Evolutionary conservation across 2,888 invertebrate genomes (phyloP).

Genomic region (Eupithecia subfuscata): DNA sequence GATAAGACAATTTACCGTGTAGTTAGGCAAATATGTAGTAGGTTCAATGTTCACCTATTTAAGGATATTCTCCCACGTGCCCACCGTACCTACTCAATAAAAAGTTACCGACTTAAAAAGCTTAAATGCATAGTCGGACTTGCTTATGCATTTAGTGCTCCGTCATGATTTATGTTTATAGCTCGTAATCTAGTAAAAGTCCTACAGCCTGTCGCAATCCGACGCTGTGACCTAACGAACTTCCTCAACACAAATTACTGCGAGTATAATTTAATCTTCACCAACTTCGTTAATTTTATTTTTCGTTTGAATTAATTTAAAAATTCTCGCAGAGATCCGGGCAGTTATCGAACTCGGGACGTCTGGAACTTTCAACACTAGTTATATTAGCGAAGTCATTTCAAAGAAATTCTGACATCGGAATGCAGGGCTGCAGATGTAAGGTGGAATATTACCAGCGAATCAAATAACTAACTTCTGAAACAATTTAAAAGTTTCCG

Average conservation of each 20-base stretch:
- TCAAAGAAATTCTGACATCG: conserved; percentile 65
- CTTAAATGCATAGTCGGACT: neutral
- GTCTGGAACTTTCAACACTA: conserved; percentile 75
- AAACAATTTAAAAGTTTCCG: conserved; percentile 8
- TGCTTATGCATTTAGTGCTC: neutral
- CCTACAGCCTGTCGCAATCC: conserved; percentile 34
- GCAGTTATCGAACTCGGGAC: conserved; percentile 76
- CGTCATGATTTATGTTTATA: conserved; percentile 28
- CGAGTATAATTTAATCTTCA: conserved; percentile 76
- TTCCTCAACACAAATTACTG: conserved; percentile 77
- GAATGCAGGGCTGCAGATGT: conserved; percentile 49
- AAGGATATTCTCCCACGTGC: neutral
- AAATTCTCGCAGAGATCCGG: conserved; percentile 76
- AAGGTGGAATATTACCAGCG: conserved; percentile 27
- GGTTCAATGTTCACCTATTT: neutral
- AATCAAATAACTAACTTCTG: conserved; percentile 19
- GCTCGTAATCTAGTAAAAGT: conserved; percentile 36
- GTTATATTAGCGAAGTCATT: conserved; percentile 74
- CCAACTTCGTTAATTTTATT: conserved; percentile 80
- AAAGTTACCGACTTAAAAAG: neutral
- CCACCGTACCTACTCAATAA: neutral
- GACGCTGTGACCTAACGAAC: conserved; percentile 60
- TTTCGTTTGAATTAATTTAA: conserved; percentile 82
- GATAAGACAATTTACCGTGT: neutral
- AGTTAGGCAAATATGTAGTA: neutral